These are phyloP conservation scores for Barbus barbus DNA, from an alignment of 2,113 vertebrate genomes.

Conservation along the genomic window DNA sequence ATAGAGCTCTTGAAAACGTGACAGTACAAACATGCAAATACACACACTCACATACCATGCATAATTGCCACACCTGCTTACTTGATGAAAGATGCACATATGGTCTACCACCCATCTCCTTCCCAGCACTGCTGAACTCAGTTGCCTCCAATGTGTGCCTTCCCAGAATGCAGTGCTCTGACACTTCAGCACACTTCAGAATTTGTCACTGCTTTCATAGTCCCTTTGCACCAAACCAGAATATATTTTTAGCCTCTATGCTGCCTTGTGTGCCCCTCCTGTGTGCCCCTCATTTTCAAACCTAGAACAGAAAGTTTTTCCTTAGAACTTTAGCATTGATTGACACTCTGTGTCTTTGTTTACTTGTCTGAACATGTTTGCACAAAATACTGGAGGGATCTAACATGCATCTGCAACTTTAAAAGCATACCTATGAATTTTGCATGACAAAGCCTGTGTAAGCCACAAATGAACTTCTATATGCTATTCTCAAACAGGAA, in stretches of 20 bases:
- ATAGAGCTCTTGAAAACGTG: not conserved
- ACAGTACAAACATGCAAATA: not conserved
- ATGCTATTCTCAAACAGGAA: slow-evolving; percentile 65
- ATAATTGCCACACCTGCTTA: slow-evolving; percentile 12
- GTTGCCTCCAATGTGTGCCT: slow-evolving; percentile 22
- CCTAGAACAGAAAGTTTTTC: not conserved
- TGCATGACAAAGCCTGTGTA: not conserved
- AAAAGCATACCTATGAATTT: not conserved
- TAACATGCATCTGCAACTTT: not conserved
- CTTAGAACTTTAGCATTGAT: not conserved
- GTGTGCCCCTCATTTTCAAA: not conserved
- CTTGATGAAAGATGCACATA: slow-evolving; percentile 30
- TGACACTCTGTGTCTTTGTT: not conserved
- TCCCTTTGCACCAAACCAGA: slow-evolving; percentile 28
- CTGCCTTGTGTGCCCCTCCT: slow-evolving; percentile 4
- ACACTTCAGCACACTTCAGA: slow-evolving; percentile 34
- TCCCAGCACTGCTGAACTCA: slow-evolving; percentile 19
- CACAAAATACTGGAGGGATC: not conserved
- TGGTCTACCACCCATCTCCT: not conserved
- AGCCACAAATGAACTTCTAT: not conserved
- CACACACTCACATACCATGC: not conserved
- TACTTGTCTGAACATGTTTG: slow-evolving; percentile 2
- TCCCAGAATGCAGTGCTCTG: slow-evolving; percentile 41
- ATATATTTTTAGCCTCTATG: slow-evolving; percentile 23
- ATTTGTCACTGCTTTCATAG: slow-evolving; percentile 35